Percentiles rank a stretch among this genome's conserved stretches.
phyloP scores from a whole-genome alignment of 2,888 invertebrate species.

The Gastrophysa polygoni region DNA sequence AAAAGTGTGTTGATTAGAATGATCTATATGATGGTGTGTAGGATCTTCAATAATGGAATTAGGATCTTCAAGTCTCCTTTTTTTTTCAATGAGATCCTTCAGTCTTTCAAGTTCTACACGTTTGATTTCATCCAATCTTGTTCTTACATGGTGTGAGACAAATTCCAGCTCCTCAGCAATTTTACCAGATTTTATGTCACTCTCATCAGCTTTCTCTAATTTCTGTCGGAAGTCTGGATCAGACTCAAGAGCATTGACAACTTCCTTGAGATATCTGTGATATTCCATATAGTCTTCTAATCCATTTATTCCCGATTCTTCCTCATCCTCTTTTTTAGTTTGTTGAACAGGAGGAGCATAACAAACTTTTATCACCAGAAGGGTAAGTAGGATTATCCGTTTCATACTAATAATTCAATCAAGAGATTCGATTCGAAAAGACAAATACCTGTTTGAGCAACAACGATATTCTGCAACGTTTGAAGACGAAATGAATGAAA shows the following conservation, averaged over 20 bases:
- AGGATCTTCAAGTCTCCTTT: slow-evolving; percentile 39
- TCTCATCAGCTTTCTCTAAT: slow-evolving; percentile 79
- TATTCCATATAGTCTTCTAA: slow-evolving; percentile 74
- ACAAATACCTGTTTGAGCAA: too few species aligned
- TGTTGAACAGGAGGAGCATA: slow-evolving; percentile 60
- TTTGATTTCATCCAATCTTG: slow-evolving; percentile 90
- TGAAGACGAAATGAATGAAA: too few species aligned
- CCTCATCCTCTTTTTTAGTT: slow-evolving; percentile 48
- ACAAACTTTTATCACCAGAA: slow-evolving; percentile 43
- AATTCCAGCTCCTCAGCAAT: slow-evolving; percentile 90
- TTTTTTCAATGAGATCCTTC: slow-evolving; percentile 69
- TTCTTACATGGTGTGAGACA: slow-evolving; percentile 86
- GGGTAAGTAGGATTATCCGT: background rate
- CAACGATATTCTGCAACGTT: too few species aligned
- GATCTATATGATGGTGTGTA: slow-evolving; percentile 81
- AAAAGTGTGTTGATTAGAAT: slow-evolving; percentile 88
- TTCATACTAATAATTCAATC: slow-evolving; percentile 10
- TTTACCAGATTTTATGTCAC: slow-evolving; percentile 86
- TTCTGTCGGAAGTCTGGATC: slow-evolving; percentile 84
- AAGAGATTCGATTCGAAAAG: too few species aligned
- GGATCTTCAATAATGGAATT: slow-evolving; percentile 58
- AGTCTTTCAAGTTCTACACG: slow-evolving; percentile 85
- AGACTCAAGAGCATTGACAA: slow-evolving; percentile 86
- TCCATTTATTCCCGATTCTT: slow-evolving; percentile 49
- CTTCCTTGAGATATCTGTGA: slow-evolving; percentile 84